These are phyloP conservation scores for Tragopan temminckii DNA, from an alignment of 2,797 vertebrate genomes.

Conservation along the genomic window DNA sequence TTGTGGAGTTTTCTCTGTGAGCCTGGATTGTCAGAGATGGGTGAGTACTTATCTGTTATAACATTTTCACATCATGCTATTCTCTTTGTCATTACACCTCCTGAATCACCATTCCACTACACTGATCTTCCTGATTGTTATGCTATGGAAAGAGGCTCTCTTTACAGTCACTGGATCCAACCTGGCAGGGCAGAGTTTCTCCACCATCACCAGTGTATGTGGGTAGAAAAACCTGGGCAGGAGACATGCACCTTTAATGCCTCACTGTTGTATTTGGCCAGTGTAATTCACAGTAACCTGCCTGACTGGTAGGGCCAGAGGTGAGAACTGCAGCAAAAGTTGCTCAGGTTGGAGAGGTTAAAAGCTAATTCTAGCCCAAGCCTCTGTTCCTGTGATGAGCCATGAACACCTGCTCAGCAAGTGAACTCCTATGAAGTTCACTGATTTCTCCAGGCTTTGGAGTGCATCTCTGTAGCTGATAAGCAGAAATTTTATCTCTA, in stretches of 20 bases:
- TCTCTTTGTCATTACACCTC: no score
- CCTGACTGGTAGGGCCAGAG: not conserved
- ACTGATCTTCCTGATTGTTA: no score
- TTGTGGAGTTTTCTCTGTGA: no score
- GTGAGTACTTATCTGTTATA: no score
- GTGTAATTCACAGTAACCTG: not conserved
- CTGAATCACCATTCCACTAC: no score
- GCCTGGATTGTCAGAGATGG: no score
- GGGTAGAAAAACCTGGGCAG: not conserved
- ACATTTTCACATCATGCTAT: no score
- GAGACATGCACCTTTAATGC: not conserved
- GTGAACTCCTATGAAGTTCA: conserved; percentile 29
- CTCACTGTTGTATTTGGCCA: not conserved
- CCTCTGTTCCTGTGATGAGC: not conserved
- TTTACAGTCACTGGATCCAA: accelerated
- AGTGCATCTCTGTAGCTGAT: conserved; percentile 9
- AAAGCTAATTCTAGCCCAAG: conserved; percentile 4
- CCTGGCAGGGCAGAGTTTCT: not conserved
- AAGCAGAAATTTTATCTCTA: conserved; percentile 33
- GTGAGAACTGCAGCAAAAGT: conserved; percentile 9
- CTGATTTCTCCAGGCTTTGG: conserved; percentile 29
- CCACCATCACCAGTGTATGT: not conserved
- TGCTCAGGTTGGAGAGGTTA: not conserved
- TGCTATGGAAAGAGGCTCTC: not conserved
- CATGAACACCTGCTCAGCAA: not conserved